phyloP scores from a whole-genome alignment of 2,888 invertebrate species.

The Drosophila austrosaltans region DNA sequence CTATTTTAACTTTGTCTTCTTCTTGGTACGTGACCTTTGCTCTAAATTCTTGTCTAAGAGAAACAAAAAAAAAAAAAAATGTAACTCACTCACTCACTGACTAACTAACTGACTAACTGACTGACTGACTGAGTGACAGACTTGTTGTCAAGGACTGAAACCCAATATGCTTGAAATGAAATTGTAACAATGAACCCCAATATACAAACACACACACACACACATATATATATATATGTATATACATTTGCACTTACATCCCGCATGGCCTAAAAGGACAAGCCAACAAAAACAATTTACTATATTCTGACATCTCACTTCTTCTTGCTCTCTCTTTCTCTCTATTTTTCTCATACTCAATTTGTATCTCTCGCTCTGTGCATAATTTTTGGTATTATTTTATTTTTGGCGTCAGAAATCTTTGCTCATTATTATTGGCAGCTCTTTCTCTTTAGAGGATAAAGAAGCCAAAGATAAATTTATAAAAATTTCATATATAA shows the following conservation, averaged over 20 bases:
- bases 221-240: constrained; percentile 28
- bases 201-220: constrained; percentile 41
- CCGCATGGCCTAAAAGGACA: constrained; percentile 48
- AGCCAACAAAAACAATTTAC: constrained; percentile 45
- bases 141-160: constrained; percentile 54
- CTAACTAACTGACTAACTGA: neutral
- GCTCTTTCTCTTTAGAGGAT: constrained; percentile 35
- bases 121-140: constrained; percentile 10
- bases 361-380: constrained; percentile 18
- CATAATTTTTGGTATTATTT: constrained; percentile 62
- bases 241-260: constrained; percentile 31
- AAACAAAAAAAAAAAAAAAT: constrained; percentile 28
- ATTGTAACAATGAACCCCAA: constrained; percentile 70
- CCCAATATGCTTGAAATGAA: constrained; percentile 72
- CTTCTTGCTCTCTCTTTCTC: constrained; percentile 11
- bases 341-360: neutral
- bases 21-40: constrained; percentile 69
- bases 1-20: constrained; percentile 21
- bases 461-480: constrained; percentile 22
- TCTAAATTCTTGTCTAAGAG: constrained; percentile 57
- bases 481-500: constrained; percentile 24
- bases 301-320: constrained; percentile 37
- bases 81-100: constrained; percentile 38
- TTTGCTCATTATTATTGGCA: constrained; percentile 74
- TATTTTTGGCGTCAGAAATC: constrained; percentile 66